Conservation (phyloP, 2,888 invertebrate species). For the Dendrolimus houi region DNA sequence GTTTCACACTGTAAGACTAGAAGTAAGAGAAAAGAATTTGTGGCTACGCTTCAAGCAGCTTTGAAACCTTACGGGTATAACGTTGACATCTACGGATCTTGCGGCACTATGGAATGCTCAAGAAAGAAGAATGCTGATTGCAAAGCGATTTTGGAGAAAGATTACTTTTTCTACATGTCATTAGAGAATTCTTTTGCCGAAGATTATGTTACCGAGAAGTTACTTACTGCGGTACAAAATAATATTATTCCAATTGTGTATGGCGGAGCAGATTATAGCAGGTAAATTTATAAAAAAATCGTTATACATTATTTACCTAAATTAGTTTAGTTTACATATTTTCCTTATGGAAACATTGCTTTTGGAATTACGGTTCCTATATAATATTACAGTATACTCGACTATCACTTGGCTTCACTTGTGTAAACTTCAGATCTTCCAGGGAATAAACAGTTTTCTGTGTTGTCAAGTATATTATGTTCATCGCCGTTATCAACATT, state of each 20-base stretch:
- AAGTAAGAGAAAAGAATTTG: slow-evolving; percentile 37
- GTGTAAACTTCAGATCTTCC: no score
- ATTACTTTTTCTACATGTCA: slow-evolving; percentile 84
- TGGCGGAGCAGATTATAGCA: slow-evolving; percentile 80
- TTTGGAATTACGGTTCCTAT: no score
- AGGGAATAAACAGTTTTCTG: no score
- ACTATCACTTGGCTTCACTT: no score
- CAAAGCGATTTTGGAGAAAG: slow-evolving; percentile 47
- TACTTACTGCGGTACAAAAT: slow-evolving; percentile 76
- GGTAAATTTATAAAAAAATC: slow-evolving; percentile 28
- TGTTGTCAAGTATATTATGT: no score
- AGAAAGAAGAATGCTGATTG: slow-evolving; percentile 29
- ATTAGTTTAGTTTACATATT: no score
- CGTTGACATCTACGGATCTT: slow-evolving; percentile 74
- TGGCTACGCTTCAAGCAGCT: slow-evolving; percentile 28
- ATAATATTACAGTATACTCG: no score
- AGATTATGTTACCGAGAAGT: slow-evolving; percentile 74
- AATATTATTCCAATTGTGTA: slow-evolving; percentile 80
- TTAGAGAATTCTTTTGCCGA: slow-evolving; percentile 84
- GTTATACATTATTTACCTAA: not conserved
- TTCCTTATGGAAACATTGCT: no score
- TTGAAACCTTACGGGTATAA: slow-evolving; percentile 27
- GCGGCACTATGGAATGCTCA: slow-evolving; percentile 55
- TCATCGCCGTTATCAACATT: no score
- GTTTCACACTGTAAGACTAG: slow-evolving; percentile 49